phyloP scores from a whole-genome alignment of 2,888 invertebrate species.

The Liodrosophila aerea region DNA sequence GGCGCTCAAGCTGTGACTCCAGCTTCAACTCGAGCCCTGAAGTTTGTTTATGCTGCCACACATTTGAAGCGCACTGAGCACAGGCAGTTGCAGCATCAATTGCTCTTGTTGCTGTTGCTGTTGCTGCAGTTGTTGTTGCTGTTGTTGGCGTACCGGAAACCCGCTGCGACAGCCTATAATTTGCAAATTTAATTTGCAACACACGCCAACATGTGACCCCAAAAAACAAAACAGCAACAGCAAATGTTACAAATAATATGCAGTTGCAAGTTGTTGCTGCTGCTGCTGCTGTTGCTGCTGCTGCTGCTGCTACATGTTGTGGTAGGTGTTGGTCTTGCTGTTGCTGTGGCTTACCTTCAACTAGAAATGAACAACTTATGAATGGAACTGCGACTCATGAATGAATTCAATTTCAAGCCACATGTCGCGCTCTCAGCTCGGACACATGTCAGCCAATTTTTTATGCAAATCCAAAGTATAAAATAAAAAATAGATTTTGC shows the following conservation, averaged over 20 bases:
- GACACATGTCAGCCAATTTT: conserved; percentile 34
- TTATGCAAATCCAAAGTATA: conserved; percentile 63
- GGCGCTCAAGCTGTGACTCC: conserved; percentile 9
- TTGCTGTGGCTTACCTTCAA: conserved; percentile 74
- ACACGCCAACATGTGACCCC: conserved; percentile 78
- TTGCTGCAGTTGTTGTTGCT: conserved; percentile 25
- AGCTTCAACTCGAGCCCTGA: conserved; percentile 18
- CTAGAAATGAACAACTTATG: conserved; percentile 70
- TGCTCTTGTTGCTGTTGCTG: background rate
- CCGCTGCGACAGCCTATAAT: conserved; percentile 75
- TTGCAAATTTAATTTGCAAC: conserved; percentile 79
- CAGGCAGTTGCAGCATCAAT: conserved; percentile 14
- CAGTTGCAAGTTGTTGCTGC: conserved; percentile 47
- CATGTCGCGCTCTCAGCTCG: conserved; percentile 37
- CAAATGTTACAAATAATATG: conserved; percentile 73
- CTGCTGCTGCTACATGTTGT: conserved; percentile 23
- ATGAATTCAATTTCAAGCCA: conserved; percentile 55
- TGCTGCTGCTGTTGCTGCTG: conserved; percentile 13
- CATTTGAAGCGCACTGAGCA: conserved; percentile 50
- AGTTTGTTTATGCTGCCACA: conserved; percentile 64
- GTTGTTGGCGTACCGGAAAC: conserved; percentile 64
- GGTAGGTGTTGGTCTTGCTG: conserved; percentile 60
- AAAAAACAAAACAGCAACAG: conserved; percentile 44
- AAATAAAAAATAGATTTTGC: conserved; percentile 46
- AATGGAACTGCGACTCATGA: conserved; percentile 59